A percentile compares a stretch with the other conserved stretches of the same genome.
Evolutionary conservation across 2,888 invertebrate genomes (phyloP).

Genomic region (Hypsopygia costalis): DNA sequence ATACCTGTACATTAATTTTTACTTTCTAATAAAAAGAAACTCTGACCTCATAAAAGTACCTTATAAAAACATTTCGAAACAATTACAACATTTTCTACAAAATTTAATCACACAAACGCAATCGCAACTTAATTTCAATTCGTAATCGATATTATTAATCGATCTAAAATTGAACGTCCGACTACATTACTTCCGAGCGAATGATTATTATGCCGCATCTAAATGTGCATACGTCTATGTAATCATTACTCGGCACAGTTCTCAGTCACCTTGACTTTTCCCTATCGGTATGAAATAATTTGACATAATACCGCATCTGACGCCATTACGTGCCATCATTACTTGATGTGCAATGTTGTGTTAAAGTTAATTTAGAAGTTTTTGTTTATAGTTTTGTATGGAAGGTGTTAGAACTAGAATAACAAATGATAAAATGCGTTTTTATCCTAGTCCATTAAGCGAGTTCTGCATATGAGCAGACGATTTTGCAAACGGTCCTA

Average conservation of each 20-base stretch:
- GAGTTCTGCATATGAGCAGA: too few species aligned
- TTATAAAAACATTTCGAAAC: not conserved
- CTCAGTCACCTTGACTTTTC: conserved; percentile 77
- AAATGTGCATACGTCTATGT: conserved; percentile 15
- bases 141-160: conserved; percentile 6
- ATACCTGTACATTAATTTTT: too few species aligned
- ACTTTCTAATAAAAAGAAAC: not conserved
- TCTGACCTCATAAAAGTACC: not conserved
- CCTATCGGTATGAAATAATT: conserved; percentile 74
- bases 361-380: conserved; percentile 30
- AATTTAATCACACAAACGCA: not conserved
- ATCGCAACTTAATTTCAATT: not conserved
- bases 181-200: conserved; percentile 6
- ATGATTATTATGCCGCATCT: conserved; percentile 1
- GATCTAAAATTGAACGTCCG: conserved; percentile 26
- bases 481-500: too few species aligned
- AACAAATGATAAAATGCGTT: too few species aligned
- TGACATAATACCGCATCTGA: conserved; percentile 64
- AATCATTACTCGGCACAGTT: conserved; percentile 48
- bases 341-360: conserved; percentile 36
- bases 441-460: too few species aligned
- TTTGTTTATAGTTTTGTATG: conserved; percentile 26
- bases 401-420: not conserved
- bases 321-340: conserved; percentile 55
- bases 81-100: not conserved